Percentiles rank a stretch among this genome's conserved stretches.
phyloP scores from a whole-genome alignment of 2,797 vertebrate species.

The Protonibea diacanthus region DNA sequence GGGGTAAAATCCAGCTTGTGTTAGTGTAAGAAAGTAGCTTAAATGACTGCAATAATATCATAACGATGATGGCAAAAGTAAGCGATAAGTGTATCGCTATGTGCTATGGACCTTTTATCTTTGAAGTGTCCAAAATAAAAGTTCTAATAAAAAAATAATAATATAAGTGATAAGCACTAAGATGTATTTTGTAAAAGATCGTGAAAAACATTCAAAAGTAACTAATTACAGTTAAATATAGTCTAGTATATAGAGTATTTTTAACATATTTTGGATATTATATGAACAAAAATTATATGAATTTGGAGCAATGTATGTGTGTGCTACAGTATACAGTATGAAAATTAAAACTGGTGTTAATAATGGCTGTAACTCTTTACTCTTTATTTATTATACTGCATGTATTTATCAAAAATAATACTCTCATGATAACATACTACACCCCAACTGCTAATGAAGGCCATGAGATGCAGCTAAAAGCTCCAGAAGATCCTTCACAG shows the following conservation, averaged over 20 bases:
- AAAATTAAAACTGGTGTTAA: background rate
- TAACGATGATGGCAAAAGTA: background rate
- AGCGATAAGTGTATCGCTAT: background rate
- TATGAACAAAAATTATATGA: background rate
- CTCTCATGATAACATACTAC: background rate
- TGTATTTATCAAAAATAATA: no score
- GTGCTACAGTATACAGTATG: background rate
- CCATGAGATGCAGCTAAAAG: background rate
- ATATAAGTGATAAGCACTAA: no score
- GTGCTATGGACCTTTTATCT: no score
- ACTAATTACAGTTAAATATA: background rate
- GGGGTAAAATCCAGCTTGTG: background rate
- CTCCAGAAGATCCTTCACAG: background rate
- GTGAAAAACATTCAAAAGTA: no score
- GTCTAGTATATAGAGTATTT: background rate
- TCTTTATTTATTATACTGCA: background rate
- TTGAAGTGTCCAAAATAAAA: no score
- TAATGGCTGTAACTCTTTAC: background rate
- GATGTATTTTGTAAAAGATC: no score
- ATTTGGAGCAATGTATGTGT: background rate
- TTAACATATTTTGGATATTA: background rate
- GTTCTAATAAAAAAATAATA: no score
- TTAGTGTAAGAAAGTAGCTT: background rate
- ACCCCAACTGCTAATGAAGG: background rate
- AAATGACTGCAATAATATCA: background rate